Conservation (phyloP, 2,888 invertebrate species). For the Drosophila anomelani region DNA sequence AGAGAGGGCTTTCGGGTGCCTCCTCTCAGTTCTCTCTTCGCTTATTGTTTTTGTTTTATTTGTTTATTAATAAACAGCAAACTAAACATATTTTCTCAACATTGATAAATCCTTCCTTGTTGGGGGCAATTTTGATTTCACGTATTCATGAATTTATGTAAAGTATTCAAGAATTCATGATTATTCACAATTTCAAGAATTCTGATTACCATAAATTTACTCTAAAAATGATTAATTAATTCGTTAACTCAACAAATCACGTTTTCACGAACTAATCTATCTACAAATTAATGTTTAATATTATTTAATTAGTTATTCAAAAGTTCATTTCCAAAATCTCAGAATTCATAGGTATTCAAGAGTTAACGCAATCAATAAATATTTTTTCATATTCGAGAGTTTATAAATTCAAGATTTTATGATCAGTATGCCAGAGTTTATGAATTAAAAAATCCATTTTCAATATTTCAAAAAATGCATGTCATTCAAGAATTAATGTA, state of each 20-base stretch:
- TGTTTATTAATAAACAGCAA: constrained; percentile 1
- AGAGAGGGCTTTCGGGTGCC: constrained; percentile 6
- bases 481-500: background rate
- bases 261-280: background rate
- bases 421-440: background rate
- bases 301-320: background rate
- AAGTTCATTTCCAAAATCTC: too few species aligned
- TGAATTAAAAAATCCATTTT: background rate
- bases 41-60: background rate
- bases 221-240: background rate
- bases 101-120: too few species aligned
- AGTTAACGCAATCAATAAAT: background rate
- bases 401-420: too few species aligned
- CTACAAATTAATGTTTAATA: background rate
- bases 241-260: background rate
- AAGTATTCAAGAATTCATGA: too few species aligned
- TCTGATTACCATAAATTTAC: background rate
- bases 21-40: background rate
- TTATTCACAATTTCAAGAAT: background rate
- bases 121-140: too few species aligned
- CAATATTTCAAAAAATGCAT: too few species aligned
- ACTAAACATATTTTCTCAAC: background rate
- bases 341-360: background rate
- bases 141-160: too few species aligned
- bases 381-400: background rate